These are phyloP conservation scores for Poecile atricapillus DNA, from an alignment of 2,113 vertebrate species.

Conservation along the genomic window DNA sequence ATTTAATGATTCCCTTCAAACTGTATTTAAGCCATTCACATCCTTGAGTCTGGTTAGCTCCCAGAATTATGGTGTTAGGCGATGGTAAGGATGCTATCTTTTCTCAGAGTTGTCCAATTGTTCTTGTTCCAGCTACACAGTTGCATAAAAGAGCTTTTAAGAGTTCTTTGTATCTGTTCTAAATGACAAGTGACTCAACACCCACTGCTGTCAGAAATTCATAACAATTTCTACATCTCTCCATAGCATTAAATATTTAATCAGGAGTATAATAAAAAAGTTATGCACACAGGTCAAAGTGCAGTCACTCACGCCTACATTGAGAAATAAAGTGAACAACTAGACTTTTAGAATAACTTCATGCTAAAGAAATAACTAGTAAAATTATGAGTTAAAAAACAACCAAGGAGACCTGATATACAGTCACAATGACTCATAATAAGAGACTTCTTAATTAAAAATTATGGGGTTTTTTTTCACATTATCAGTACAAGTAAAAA, in stretches of 20 bases:
- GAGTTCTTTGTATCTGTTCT: background rate
- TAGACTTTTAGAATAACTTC: background rate
- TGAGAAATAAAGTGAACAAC: background rate
- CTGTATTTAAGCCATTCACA: fast-evolving
- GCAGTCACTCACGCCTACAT: background rate
- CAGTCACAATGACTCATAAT: background rate
- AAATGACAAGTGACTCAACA: slow-evolving; percentile 21
- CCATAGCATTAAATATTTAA: background rate
- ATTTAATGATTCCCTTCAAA: background rate
- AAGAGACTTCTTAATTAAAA: slow-evolving; percentile 40
- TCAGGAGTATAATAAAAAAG: slow-evolving; percentile 19
- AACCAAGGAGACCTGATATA: background rate
- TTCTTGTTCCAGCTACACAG: background rate
- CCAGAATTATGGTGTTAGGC: background rate
- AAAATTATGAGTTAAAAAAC: background rate
- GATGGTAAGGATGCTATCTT: background rate
- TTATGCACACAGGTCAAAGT: background rate
- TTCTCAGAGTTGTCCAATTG: background rate
- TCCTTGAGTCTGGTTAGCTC: background rate
- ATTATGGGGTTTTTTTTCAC: background rate
- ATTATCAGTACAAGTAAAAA: slow-evolving; percentile 24
- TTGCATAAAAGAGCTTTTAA: background rate
- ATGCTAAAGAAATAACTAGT: background rate
- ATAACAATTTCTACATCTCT: background rate
- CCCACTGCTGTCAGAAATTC: background rate